phyloP scores from a whole-genome alignment of 30 jellyfish, hydroid and myxozoan genomes.

The Turritopsis rubra region DNA sequence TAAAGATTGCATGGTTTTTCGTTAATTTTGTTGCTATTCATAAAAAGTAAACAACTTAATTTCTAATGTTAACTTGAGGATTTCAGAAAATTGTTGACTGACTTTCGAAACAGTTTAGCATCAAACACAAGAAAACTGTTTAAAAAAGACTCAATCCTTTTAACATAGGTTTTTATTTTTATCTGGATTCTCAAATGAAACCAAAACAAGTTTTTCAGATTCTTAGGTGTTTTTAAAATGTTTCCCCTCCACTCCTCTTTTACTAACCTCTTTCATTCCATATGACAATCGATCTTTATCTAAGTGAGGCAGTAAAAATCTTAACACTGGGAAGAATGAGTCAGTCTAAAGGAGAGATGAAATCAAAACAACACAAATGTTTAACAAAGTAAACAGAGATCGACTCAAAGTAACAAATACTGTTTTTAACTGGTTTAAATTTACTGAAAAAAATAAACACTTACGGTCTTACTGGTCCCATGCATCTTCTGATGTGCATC shows the following conservation, averaged over 20 bases:
- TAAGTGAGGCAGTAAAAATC: slow-evolving; percentile 81
- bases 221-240: background rate
- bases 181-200: background rate
- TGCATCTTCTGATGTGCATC: slow-evolving; percentile 48
- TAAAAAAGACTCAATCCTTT: no score
- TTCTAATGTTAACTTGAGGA: no score
- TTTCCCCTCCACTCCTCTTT: background rate
- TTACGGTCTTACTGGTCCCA: slow-evolving; percentile 45
- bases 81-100: no score
- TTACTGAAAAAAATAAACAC: no score
- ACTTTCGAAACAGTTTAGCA: no score
- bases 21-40: no score
- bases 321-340: slow-evolving; percentile 77
- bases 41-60: no score
- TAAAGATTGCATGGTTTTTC: slow-evolving; percentile 20
- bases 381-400: background rate
- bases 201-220: background rate
- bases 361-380: background rate
- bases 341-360: slow-evolving; percentile 44
- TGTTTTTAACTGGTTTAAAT: background rate
- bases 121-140: no score
- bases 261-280: slow-evolving; percentile 97
- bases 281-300: slow-evolving; percentile 92
- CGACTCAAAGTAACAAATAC: background rate
- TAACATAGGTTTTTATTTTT: no score